Percentiles rank a stretch among this genome's conserved stretches.
phyloP scores from a whole-genome alignment of 2,797 vertebrate genomes.

The Sebastes matsubarae region DNA sequence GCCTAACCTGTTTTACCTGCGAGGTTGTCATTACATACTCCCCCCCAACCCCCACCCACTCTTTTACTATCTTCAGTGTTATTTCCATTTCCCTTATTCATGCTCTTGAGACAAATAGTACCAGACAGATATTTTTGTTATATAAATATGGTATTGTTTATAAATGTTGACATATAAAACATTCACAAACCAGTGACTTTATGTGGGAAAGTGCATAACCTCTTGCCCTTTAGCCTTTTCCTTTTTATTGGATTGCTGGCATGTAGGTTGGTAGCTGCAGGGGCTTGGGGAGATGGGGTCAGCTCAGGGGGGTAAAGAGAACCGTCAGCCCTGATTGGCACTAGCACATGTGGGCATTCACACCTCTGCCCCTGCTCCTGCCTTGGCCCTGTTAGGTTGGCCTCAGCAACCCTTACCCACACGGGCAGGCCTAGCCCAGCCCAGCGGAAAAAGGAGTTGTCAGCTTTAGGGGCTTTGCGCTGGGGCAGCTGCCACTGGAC shows the following conservation, averaged over 20 bases:
- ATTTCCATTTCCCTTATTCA: constrained; percentile 21
- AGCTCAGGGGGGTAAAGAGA: constrained; percentile 73
- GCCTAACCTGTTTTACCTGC: constrained; percentile 73
- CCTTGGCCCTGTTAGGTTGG: constrained; percentile 65
- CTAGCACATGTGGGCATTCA: constrained; percentile 86
- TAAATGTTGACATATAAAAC: neutral
- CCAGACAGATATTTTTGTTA: neutral
- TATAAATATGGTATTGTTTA: neutral
- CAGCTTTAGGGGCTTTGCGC: constrained; percentile 82
- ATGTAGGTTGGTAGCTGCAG: constrained; percentile 55
- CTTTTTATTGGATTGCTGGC: constrained; percentile 43
- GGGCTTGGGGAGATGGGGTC: constrained; percentile 55
- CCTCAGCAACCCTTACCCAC: constrained; percentile 52
- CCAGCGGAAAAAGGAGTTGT: constrained; percentile 76
- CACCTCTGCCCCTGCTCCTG: constrained; percentile 68
- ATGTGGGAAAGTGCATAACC: constrained; percentile 23
- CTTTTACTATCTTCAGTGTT: constrained; percentile 23
- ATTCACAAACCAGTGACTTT: constrained; percentile 18
- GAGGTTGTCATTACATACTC: constrained; percentile 22
- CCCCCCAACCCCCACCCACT: constrained; percentile 35
- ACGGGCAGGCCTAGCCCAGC: constrained; percentile 39
- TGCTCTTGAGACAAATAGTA: neutral
- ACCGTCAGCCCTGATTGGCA: constrained; percentile 86
- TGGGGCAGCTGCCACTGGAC: constrained; percentile 79
- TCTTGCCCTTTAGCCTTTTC: constrained; percentile 39